Conservation (phyloP, 2,113 vertebrate genomes). For the Gallinago jamesoni region DNA sequence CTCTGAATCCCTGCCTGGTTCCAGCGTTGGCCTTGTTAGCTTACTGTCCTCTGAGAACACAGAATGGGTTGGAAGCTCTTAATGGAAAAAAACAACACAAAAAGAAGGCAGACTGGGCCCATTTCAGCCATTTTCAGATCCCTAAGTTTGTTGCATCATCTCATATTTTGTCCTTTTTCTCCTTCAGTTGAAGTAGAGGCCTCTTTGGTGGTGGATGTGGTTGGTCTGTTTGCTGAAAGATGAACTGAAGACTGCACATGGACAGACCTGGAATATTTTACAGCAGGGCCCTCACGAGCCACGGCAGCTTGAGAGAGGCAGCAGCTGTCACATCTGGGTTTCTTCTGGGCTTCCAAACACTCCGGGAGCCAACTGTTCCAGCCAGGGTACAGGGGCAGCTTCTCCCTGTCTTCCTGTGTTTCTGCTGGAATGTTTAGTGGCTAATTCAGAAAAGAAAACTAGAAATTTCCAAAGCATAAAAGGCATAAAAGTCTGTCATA, state of each 20-base stretch:
- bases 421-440: neutral
- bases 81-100: neutral
- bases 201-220: neutral
- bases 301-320: neutral
- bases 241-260: neutral
- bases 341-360: neutral
- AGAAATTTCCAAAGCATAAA: neutral
- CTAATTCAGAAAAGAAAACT: neutral
- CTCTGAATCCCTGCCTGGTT: neutral
- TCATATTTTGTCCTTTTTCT: neutral
- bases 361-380: neutral
- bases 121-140: neutral
- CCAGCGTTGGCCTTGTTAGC: neutral
- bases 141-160: neutral
- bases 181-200: neutral
- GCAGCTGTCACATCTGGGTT: constrained; percentile 12
- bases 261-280: neutral
- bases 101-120: neutral
- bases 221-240: neutral
- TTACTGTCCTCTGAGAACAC: neutral
- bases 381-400: neutral
- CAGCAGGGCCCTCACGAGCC: neutral
- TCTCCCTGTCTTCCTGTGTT: neutral
- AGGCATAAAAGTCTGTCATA: neutral
- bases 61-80: neutral